Conservation (phyloP, 2,797 vertebrate species). For the Cyprinella venusta region DNA sequence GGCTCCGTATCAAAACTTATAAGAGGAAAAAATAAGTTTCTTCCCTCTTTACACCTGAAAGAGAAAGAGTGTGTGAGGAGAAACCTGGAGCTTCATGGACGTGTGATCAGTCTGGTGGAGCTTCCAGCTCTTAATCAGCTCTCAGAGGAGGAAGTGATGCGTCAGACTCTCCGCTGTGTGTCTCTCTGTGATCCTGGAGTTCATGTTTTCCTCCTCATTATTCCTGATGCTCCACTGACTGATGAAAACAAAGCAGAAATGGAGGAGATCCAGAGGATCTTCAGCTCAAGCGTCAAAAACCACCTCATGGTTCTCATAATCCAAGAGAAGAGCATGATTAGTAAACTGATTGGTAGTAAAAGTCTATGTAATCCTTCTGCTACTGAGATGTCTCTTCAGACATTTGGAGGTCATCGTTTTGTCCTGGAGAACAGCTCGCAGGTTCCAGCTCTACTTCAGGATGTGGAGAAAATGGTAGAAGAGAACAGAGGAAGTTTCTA, state of each 20-base stretch:
- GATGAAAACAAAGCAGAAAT: background rate
- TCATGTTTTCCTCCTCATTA: background rate
- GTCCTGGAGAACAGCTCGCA: background rate
- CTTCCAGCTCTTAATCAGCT: background rate
- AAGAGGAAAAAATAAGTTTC: background rate
- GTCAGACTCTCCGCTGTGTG: background rate
- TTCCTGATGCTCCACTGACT: accelerated
- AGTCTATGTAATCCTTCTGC: too few species aligned
- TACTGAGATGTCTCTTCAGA: background rate
- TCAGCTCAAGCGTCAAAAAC: background rate
- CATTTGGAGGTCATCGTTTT: background rate
- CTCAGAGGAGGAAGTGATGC: background rate
- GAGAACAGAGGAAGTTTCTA: background rate
- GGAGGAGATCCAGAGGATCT: background rate
- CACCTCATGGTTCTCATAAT: background rate
- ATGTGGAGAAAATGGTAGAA: background rate
- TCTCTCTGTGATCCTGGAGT: conserved; percentile 6
- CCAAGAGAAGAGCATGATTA: background rate
- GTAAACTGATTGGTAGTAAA: background rate
- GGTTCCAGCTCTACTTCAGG: background rate
- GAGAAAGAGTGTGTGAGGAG: background rate
- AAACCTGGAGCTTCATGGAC: background rate
- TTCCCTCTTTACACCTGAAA: too few species aligned
- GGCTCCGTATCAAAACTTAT: background rate
- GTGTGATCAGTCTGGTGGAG: background rate